phyloP scores from a whole-genome alignment of 2,113 vertebrate species.

The Panthera tigris region DNA sequence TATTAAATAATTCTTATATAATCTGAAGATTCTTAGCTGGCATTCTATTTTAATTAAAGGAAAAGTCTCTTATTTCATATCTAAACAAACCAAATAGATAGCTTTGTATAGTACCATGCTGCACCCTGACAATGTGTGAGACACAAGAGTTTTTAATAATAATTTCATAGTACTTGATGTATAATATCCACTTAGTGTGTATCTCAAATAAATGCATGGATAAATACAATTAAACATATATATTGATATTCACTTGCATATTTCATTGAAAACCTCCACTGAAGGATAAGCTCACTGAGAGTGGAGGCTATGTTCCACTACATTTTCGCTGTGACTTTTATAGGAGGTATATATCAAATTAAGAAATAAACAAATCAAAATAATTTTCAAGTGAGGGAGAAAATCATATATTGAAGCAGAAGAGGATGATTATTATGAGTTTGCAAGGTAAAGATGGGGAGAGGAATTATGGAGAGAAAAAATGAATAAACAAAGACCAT shows the following conservation, averaged over 20 bases:
- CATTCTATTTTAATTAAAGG: too few relatives aligned
- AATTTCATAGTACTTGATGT: too few relatives aligned
- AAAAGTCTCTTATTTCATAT: too few relatives aligned
- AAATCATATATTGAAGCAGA: neutral
- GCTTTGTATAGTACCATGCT: too few relatives aligned
- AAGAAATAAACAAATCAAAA: neutral
- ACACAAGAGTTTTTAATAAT: too few relatives aligned
- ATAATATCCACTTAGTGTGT: neutral
- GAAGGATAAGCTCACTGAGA: neutral
- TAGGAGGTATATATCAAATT: neutral
- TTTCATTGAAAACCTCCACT: neutral
- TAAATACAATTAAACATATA: neutral
- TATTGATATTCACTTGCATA: neutral
- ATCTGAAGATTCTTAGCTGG: too few relatives aligned
- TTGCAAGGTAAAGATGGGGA: neutral
- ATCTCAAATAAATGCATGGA: neutral
- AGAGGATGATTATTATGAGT: neutral
- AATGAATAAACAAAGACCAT: neutral
- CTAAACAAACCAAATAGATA: too few relatives aligned
- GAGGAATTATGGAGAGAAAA: neutral
- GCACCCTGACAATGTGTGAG: too few relatives aligned
- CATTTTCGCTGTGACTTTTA: neutral
- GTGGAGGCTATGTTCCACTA: neutral
- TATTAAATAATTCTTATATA: too few relatives aligned
- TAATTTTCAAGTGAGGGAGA: neutral